These are phyloP conservation scores for Limnodromus scolopaceus DNA, from an alignment of 2,797 vertebrate genomes.

Conservation along the genomic window DNA sequence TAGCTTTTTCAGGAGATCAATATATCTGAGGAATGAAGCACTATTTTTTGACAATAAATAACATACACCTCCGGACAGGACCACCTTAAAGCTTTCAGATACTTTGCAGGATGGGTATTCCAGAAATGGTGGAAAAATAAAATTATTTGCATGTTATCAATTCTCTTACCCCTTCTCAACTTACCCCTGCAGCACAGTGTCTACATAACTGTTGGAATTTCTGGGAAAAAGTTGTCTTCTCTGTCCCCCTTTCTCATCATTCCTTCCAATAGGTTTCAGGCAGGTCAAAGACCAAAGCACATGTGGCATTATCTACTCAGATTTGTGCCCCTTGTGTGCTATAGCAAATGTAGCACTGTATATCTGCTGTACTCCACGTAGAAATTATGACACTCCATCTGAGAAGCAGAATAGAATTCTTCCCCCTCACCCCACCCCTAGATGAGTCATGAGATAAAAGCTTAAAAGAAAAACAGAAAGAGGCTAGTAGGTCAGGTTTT, in stretches of 20 bases:
- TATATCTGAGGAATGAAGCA: neutral
- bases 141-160: neutral
- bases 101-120: neutral
- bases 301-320: neutral
- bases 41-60: neutral
- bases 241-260: neutral
- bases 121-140: neutral
- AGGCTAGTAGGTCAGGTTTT: slow-evolving; percentile 67
- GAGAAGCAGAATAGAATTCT: slow-evolving; percentile 55
- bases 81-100: neutral
- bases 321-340: neutral
- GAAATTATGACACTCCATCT: slow-evolving; percentile 55
- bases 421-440: neutral
- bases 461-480: neutral
- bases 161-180: neutral
- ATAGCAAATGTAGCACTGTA: neutral
- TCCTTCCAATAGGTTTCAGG: neutral
- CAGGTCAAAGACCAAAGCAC: slow-evolving; percentile 22
- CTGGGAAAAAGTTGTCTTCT: neutral
- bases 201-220: neutral
- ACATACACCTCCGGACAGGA: neutral
- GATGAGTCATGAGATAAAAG: slow-evolving; percentile 63
- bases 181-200: neutral
- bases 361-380: slow-evolving; percentile 19
- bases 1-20: neutral